phyloP scores from a whole-genome alignment of 1,140 invertebrate genomes.

The Drosophila nigrodunni region DNA sequence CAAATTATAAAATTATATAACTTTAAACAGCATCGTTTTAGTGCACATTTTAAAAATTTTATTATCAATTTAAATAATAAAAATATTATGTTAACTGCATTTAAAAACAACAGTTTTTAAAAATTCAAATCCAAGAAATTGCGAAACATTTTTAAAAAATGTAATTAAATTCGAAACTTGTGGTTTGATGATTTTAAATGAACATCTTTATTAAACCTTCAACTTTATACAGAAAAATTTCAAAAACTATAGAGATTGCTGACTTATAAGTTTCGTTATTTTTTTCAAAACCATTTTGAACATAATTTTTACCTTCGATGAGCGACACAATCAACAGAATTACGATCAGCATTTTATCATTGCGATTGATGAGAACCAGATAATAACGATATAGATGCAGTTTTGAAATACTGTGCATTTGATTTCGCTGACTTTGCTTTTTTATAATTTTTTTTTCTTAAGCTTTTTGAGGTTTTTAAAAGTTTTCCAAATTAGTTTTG shows the following conservation, averaged over 20 bases:
- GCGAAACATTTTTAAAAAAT: too few relatives aligned
- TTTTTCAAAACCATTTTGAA: not conserved
- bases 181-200: too few relatives aligned
- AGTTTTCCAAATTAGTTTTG: constrained; percentile 7
- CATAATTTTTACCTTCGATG: constrained; percentile 61
- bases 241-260: not conserved
- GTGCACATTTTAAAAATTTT: too few relatives aligned
- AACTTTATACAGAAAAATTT: too few relatives aligned
- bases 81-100: too few relatives aligned
- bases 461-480: not conserved
- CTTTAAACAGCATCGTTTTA: too few relatives aligned
- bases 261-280: not conserved
- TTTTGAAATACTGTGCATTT: constrained; percentile 62
- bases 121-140: too few relatives aligned
- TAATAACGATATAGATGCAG: constrained; percentile 39
- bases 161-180: too few relatives aligned
- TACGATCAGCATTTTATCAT: constrained; percentile 77
- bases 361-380: constrained; percentile 37
- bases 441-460: not conserved
- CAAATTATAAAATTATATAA: too few relatives aligned
- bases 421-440: constrained; percentile 8
- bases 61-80: too few relatives aligned
- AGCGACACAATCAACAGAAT: constrained; percentile 63
- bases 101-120: too few relatives aligned
- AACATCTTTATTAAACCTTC: too few relatives aligned